Evolutionary conservation across 1,140 invertebrate genomes (phyloP).

Genomic region (Drosophila orena): DNA sequence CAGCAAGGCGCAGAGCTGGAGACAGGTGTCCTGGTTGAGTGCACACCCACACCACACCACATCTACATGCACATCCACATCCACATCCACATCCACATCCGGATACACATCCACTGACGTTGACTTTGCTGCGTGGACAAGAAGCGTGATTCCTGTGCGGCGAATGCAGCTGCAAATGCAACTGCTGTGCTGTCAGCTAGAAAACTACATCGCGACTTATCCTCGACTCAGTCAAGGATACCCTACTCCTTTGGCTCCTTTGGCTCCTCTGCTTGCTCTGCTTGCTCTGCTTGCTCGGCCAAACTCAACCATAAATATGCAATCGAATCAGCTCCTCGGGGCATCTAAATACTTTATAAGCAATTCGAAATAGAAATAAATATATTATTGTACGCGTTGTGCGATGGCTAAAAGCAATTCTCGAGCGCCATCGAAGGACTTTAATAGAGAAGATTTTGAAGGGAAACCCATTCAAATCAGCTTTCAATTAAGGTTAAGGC

Average conservation of each 20-base stretch:
- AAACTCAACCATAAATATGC: neutral
- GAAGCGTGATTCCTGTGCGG: conserved; percentile 11
- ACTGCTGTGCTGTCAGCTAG: conserved; percentile 8
- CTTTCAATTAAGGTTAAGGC: neutral
- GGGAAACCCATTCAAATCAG: no score
- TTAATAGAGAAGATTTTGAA: no score
- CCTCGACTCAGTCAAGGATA: no score
- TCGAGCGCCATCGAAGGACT: no score
- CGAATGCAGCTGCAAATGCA: neutral
- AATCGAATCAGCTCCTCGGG: neutral
- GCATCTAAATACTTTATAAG: neutral
- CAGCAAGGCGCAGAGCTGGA: conserved; percentile 8
- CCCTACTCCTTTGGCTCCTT: no score
- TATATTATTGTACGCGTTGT: neutral
- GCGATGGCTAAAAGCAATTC: no score
- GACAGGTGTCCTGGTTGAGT: conserved; percentile 12
- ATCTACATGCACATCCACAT: no score
- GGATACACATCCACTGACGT: neutral
- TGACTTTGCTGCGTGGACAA: conserved; percentile 10
- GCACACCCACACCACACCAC: neutral
- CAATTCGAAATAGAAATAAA: neutral
- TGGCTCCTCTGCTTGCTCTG: neutral
- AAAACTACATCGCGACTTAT: neutral
- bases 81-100: neutral
- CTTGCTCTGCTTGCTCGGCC: neutral